phyloP scores from a whole-genome alignment of 2,113 vertebrate species.

The Spilogale gracilis region DNA sequence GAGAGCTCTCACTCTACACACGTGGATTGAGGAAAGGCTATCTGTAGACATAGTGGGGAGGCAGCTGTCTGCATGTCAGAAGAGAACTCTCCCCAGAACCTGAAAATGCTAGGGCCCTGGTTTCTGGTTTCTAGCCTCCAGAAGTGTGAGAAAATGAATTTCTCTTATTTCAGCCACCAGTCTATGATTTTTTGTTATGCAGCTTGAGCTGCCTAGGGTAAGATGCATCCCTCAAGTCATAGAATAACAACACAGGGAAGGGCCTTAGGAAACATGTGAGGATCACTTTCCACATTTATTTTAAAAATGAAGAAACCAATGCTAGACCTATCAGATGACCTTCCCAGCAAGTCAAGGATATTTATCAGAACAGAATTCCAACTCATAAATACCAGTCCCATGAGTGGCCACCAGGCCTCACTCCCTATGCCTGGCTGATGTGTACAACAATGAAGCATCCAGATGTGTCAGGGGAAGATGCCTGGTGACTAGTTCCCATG shows the following conservation, averaged over 20 bases:
- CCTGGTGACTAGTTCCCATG: accelerated
- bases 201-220: accelerated
- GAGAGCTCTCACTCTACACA: not conserved
- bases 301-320: not conserved
- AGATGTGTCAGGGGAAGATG: accelerated
- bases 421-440: not conserved
- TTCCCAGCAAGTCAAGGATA: not conserved
- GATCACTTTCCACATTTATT: not conserved
- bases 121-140: not conserved
- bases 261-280: accelerated
- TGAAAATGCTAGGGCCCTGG: not conserved
- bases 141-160: not conserved
- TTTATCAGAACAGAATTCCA: not conserved
- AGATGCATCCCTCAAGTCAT: not conserved
- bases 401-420: not conserved
- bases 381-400: not conserved
- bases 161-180: not conserved
- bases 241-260: not conserved
- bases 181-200: not conserved
- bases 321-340: not conserved
- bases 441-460: not conserved
- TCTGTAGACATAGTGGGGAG: not conserved
- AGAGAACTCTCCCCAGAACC: not conserved
- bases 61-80: no score
- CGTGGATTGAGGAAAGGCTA: not conserved